Evolutionary conservation across 2,113 vertebrate species (phyloP).

Genomic region (Ailurus styani): DNA sequence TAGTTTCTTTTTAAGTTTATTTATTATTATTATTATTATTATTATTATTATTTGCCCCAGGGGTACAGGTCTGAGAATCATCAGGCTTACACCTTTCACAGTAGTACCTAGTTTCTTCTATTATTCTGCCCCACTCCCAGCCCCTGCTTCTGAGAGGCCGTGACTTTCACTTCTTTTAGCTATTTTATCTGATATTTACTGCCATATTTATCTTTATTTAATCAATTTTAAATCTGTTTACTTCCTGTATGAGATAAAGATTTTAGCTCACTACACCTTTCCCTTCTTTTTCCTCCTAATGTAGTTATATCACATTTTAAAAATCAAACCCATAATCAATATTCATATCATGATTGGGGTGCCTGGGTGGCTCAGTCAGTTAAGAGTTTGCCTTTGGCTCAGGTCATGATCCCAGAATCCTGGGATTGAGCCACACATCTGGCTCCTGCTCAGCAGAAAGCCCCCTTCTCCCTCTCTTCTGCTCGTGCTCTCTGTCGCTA

Average conservation of each 20-base stretch:
- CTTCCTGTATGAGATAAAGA: neutral
- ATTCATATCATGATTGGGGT: neutral
- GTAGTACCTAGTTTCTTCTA: too few species aligned
- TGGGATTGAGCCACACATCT: neutral
- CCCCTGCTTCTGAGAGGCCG: neutral
- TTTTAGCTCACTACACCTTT: conserved; percentile 8
- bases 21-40: too few species aligned
- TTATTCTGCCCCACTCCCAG: neutral
- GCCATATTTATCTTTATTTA: conserved; percentile 3
- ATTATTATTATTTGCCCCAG: too few species aligned
- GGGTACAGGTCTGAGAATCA: too few species aligned
- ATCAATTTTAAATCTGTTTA: neutral
- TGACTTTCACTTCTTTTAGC: neutral
- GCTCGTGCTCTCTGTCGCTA: too few species aligned
- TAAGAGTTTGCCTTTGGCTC: neutral
- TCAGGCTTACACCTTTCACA: too few species aligned
- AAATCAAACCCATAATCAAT: neutral
- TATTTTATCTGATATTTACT: neutral
- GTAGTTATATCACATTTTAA: neutral
- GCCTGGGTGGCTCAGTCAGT: neutral
- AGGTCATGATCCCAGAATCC: neutral
- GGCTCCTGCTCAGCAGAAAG: too few species aligned
- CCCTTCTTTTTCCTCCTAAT: neutral
- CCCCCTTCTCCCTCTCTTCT: too few species aligned
- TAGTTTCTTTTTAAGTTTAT: too few species aligned